A percentile compares a stretch with the other conserved stretches of the same genome.
Evolutionary conservation across 2,113 vertebrate genomes (phyloP).

Genomic region (Petromus typicus): DNA sequence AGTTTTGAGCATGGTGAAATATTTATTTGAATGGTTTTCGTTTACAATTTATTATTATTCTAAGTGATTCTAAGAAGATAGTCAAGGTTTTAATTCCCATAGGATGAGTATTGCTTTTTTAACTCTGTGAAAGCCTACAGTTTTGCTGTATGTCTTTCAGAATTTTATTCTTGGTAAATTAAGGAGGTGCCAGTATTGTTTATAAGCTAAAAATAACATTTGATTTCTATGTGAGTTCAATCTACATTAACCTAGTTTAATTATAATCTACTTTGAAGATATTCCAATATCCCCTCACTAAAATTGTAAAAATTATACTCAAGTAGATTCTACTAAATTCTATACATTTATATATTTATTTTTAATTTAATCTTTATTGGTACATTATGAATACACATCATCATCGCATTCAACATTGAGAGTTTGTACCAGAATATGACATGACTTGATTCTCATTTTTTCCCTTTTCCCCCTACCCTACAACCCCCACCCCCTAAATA

Average conservation of each 20-base stretch:
- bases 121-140: background rate
- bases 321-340: background rate
- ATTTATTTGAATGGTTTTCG: background rate
- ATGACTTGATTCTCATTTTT: too few relatives aligned
- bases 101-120: background rate
- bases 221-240: background rate
- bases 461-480: too few relatives aligned
- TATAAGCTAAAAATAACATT: background rate
- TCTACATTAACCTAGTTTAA: background rate
- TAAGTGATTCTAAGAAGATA: constrained; percentile 37
- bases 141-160: background rate
- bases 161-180: background rate
- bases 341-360: too few relatives aligned
- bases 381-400: too few relatives aligned
- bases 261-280: background rate
- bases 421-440: too few relatives aligned
- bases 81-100: background rate
- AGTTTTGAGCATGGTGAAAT: background rate
- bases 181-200: background rate
- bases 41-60: constrained; percentile 35
- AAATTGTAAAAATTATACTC: background rate
- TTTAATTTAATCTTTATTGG: too few relatives aligned
- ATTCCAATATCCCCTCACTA: background rate
- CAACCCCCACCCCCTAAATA: too few relatives aligned
- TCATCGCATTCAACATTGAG: too few relatives aligned